Conservation (phyloP, 2,797 vertebrate species). For the Darevskia nairensis region DNA sequence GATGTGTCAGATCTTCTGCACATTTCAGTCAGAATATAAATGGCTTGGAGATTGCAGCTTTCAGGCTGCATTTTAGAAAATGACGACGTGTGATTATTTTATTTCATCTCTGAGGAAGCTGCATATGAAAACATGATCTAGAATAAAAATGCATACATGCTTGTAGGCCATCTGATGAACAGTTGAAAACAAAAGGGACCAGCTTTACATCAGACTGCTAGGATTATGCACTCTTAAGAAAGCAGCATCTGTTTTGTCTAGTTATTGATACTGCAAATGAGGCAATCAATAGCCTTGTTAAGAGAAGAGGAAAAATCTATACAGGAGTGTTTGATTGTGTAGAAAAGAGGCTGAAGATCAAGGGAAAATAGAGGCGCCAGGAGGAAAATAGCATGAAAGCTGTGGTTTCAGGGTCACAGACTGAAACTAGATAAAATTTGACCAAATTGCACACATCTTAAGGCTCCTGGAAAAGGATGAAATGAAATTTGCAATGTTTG, state of each 20-base stretch:
- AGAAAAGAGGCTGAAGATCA: background rate
- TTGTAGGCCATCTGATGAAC: background rate
- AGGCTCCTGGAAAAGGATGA: conserved; percentile 19
- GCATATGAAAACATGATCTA: background rate
- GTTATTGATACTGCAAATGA: conserved; percentile 16
- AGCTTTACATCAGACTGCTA: background rate
- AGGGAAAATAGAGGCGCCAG: background rate
- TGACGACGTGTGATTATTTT: background rate
- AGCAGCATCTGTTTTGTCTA: background rate
- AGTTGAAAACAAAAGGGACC: background rate
- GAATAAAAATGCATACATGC: background rate
- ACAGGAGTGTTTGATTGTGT: background rate
- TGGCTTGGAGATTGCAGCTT: background rate
- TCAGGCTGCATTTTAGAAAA: background rate
- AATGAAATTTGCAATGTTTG: conserved; percentile 3
- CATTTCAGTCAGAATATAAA: background rate
- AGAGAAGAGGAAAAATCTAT: background rate
- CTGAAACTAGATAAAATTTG: background rate
- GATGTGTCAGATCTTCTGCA: background rate
- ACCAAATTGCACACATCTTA: conserved; percentile 3
- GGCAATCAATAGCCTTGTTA: conserved; percentile 2
- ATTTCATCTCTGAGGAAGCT: background rate
- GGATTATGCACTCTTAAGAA: background rate
- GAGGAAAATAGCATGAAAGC: conserved; percentile 6
- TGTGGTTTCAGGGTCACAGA: background rate